Conservation (phyloP, 2,113 vertebrate genomes). For the Panthera uncia region DNA sequence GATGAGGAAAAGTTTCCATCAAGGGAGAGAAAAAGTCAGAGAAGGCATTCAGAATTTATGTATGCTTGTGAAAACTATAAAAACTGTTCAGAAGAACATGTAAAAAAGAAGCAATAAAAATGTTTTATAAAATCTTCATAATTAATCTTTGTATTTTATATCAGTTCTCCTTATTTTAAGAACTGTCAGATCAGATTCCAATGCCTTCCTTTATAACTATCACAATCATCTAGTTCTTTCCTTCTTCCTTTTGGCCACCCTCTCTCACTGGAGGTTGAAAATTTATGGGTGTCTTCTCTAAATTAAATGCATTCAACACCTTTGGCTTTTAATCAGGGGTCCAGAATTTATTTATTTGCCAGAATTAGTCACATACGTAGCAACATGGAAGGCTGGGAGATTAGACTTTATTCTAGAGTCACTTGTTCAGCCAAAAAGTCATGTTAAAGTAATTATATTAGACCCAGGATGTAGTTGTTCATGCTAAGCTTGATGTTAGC, state of each 20-base stretch:
- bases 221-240: not conserved
- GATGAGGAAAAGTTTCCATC: not conserved
- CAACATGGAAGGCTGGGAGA: not conserved
- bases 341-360: not conserved
- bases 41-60: not conserved
- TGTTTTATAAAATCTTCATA: not conserved
- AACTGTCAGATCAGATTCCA: not conserved
- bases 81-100: not conserved
- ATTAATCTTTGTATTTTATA: slow-evolving; percentile 1
- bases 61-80: not conserved
- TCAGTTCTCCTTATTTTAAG: not conserved
- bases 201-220: not conserved
- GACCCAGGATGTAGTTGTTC: not conserved
- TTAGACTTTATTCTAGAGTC: not conserved
- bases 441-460: not conserved
- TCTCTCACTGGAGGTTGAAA: not conserved
- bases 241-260: not conserved
- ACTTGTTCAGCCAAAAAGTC: not conserved
- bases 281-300: not conserved
- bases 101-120: not conserved
- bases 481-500: not conserved
- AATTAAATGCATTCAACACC: not conserved
- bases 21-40: not conserved
- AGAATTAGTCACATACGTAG: not conserved
- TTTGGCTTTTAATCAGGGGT: not conserved